Percentiles rank a stretch among this genome's conserved stretches.
Conservation (phyloP, 2,113 vertebrate genomes). For the Pollachius pollachius region DNA sequence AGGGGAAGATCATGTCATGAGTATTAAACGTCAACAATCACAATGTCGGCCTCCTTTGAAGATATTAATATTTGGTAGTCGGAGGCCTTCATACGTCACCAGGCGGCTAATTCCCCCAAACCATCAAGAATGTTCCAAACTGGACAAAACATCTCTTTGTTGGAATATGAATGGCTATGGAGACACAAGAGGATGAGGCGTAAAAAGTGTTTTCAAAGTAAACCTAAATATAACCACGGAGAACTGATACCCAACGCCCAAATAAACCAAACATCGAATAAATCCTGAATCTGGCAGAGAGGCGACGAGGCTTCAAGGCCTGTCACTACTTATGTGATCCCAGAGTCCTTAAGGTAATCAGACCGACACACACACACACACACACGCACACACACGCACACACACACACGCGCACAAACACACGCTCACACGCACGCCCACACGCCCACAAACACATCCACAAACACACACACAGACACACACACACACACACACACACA, state of each 20-base stretch:
- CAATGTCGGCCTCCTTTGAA: slow-evolving; percentile 37
- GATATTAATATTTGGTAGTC: slow-evolving; percentile 41
- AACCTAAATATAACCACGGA: slow-evolving; percentile 29
- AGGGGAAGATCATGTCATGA: slow-evolving; percentile 37
- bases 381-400: slow-evolving; percentile 3
- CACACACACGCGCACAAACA: slow-evolving; percentile 40
- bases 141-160: slow-evolving; percentile 26
- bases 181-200: slow-evolving; percentile 29
- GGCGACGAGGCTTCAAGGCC: slow-evolving; percentile 3
- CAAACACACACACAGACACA: no score
- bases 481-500: slow-evolving; percentile 1
- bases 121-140: slow-evolving; percentile 20
- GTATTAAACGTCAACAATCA: slow-evolving; percentile 22
- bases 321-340: slow-evolving; percentile 43
- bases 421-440: not conserved
- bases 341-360: slow-evolving; percentile 43
- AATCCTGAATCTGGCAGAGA: slow-evolving; percentile 36
- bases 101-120: slow-evolving; percentile 28
- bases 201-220: slow-evolving; percentile 30
- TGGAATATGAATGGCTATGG: slow-evolving; percentile 29
- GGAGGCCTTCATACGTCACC: slow-evolving; percentile 25
- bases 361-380: slow-evolving; percentile 3
- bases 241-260: slow-evolving; percentile 31
- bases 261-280: slow-evolving; percentile 37
- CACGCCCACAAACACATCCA: no score